Conservation (phyloP, 1,140 invertebrate genomes). For the Zaprionus capensis region DNA sequence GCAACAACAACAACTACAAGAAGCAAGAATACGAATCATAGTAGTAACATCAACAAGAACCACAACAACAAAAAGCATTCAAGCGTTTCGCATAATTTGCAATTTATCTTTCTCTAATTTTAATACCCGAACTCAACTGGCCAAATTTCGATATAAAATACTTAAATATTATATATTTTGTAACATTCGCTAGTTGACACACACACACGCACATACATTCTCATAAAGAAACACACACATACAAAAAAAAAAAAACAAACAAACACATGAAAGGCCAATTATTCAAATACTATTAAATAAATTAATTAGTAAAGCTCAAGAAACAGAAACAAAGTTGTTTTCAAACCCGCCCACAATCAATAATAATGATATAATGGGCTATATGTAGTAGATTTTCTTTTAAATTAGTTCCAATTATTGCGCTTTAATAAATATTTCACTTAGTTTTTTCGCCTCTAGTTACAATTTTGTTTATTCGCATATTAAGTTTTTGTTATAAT, state of each 20-base stretch:
- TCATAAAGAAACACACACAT: background rate
- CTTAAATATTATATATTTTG: conserved; percentile 41
- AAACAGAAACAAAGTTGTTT: conserved; percentile 13
- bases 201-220: background rate
- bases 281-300: conserved; percentile 40
- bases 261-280: conserved; percentile 20
- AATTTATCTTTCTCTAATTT: conserved; percentile 13
- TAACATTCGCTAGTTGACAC: conserved; percentile 32
- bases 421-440: conserved; percentile 5
- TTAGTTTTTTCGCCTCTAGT: conserved; percentile 14
- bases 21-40: conserved; percentile 5
- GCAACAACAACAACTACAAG: conserved; percentile 8
- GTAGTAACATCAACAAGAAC: conserved; percentile 13
- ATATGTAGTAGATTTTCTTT: conserved; percentile 1
- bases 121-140: conserved; percentile 13
- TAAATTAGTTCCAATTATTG: background rate
- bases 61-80: conserved; percentile 1
- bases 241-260: background rate
- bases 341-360: background rate
- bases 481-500: conserved; percentile 75
- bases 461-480: conserved; percentile 6
- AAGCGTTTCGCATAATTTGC: conserved; percentile 25
- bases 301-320: conserved; percentile 36
- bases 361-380: background rate
- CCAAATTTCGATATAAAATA: conserved; percentile 36